Conservation (phyloP, 2,113 vertebrate species). For the Tragelaphus strepsiceros region DNA sequence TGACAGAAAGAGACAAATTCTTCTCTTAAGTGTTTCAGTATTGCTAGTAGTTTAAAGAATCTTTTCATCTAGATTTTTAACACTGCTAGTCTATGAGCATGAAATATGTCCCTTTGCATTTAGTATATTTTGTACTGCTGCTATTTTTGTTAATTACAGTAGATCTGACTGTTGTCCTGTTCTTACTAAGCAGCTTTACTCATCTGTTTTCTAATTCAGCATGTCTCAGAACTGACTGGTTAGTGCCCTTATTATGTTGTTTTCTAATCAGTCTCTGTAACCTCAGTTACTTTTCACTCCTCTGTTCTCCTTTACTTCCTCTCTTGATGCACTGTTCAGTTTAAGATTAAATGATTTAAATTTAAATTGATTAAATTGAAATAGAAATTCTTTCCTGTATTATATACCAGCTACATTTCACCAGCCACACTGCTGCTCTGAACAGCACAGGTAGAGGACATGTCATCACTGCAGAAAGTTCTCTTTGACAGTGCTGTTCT, state of each 20-base stretch:
- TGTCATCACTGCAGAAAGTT: neutral
- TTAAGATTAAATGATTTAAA: neutral
- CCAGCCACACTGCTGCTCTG: neutral
- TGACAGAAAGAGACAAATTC: neutral
- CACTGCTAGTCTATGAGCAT: neutral
- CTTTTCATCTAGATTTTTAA: constrained; percentile 20
- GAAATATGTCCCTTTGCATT: neutral
- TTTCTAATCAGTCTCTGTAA: neutral
- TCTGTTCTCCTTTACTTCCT: neutral
- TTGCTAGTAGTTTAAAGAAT: neutral
- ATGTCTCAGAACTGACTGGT: neutral
- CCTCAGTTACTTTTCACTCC: neutral
- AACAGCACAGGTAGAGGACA: neutral
- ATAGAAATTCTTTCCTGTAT: neutral
- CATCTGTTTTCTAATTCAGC: neutral
- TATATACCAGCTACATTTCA: neutral
- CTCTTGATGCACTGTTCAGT: neutral
- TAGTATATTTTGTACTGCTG: neutral
- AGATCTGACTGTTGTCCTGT: neutral
- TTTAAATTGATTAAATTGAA: constrained; percentile 10
- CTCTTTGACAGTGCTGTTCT: neutral
- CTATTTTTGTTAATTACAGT: neutral
- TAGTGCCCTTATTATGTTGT: neutral
- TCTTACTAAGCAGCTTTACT: neutral
- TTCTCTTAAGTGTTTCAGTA: constrained; percentile 20